Base-by-base conservation (phyloP, 1,140 invertebrate species). In the Drosophila funebris region DNA sequence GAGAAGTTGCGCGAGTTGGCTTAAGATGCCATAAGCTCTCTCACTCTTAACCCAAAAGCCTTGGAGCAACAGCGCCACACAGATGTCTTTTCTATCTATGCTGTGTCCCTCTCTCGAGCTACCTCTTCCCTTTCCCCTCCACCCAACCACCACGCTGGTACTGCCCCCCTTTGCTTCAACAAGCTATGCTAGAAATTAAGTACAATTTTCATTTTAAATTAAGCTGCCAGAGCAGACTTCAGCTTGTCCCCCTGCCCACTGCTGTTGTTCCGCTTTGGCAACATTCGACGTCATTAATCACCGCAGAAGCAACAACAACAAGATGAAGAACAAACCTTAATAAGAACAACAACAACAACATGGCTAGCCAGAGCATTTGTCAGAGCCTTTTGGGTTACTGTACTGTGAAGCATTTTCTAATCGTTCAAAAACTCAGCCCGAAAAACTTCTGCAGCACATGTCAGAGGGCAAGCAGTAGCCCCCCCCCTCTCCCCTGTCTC, bases 171-270 rank as follows among this genome's bases (percentile, higher is more conserved):
- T 9, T 8, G 8, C 14, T n/a, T 29, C 27, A 16, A 29, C 18
- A 39, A 58, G 54, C 54, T 53, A 11, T 54, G 74, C 82, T 76
- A 82, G 78, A 88, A 85, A 85, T 85, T 87, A 85, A 85, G 82
- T 85, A 85, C 82, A 85, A 88, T 85, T 85, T 85, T 85, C 78
- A 85, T 85, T 85, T 85, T 87, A 85, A 85, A 85, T 85, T 87
- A 85, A 85, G 82, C 82, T 88, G 83, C 82, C 83, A 78, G 39
- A 37, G 57, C 64, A 74, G 63, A 14, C 48, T 29, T 20, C 37
- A 18, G 13, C 11, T 27, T 29, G n/a, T n/a, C n/a, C n/a, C 44
- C 13, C 13, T 0, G 3, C 46, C 4, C 31, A 24, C 22, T 11
- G 20, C 50, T 33, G 53, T 13, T n/a, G n/a, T n/a, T n/a, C 67